A percentile compares a stretch with the other conserved stretches of the same genome.
Conservation (phyloP, 2,888 invertebrate genomes). For the Drosophila flavopinicola region DNA sequence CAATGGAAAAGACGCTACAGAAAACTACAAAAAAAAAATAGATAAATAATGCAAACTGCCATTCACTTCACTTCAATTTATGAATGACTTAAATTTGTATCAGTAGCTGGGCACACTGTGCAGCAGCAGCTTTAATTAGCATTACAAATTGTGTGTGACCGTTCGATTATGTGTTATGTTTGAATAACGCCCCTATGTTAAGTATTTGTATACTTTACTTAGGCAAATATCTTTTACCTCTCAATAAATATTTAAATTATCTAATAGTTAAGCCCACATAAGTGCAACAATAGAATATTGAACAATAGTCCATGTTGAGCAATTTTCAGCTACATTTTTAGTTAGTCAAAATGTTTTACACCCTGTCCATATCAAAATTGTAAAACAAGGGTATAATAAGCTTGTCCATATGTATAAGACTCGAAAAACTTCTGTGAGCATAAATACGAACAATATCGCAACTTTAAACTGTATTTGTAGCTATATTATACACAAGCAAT, state of each 20-base stretch:
- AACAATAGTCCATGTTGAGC: conserved; percentile 15
- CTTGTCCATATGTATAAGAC: no score
- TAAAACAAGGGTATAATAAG: not conserved
- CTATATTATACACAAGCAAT: no score
- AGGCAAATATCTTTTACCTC: conserved; percentile 4
- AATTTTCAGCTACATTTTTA: conserved; percentile 7
- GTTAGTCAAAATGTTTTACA: not conserved
- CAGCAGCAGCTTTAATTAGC: conserved; percentile 10
- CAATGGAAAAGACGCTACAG: conserved; percentile 29
- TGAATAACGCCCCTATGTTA: conserved; percentile 19
- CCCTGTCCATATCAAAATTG: not conserved
- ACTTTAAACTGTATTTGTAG: no score
- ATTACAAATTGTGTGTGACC: conserved; percentile 13
- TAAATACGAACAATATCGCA: no score
- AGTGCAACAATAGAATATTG: conserved; percentile 15
- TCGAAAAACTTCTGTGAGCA: no score
- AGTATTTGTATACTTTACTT: no score
- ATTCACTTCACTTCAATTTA: conserved; percentile 37
- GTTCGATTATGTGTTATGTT: conserved; percentile 23
- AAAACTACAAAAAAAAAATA: not conserved
- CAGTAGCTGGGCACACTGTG: conserved; percentile 11
- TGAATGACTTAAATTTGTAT: conserved; percentile 16
- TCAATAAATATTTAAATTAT: conserved; percentile 5
- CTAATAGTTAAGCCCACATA: conserved; percentile 14
- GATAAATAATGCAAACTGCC: conserved; percentile 9